phyloP scores from a whole-genome alignment of 2,888 invertebrate species.

The Galerucella pusilla region DNA sequence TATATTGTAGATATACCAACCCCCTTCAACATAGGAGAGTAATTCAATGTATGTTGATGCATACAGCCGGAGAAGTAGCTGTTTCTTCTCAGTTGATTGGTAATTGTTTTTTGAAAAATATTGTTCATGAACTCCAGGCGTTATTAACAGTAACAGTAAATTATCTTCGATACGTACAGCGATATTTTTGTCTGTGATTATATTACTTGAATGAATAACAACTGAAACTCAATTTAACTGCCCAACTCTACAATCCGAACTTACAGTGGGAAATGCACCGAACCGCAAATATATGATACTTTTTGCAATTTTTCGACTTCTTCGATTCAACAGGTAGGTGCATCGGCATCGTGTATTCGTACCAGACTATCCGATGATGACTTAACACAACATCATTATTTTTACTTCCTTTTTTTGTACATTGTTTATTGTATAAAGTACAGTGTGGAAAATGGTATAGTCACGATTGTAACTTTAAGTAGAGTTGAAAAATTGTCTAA shows the following conservation, averaged over 20 bases:
- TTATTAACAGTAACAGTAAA: no score
- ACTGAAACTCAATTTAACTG: neutral
- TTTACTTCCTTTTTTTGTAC: constrained; percentile 2
- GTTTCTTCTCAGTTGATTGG: no score
- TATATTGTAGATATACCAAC: no score
- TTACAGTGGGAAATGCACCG: constrained; percentile 4
- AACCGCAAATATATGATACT: neutral
- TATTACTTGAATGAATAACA: neutral
- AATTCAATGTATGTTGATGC: no score
- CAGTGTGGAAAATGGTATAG: neutral
- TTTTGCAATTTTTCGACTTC: constrained; percentile 10
- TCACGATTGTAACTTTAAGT: constrained; percentile 2
- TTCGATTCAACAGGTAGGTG: constrained; percentile 10
- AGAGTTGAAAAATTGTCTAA: constrained; percentile 3
- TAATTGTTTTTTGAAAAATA: no score
- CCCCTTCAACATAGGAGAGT: no score
- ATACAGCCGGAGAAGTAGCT: no score
- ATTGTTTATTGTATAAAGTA: constrained; percentile 3
- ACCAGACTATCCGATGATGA: constrained; percentile 2
- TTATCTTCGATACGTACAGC: no score
- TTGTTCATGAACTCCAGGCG: no score
- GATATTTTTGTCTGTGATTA: no score
- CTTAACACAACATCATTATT: constrained; percentile 5
- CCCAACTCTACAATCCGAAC: constrained; percentile 1
- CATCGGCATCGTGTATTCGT: constrained; percentile 6